Conservation (phyloP, 1,140 invertebrate genomes). For the Drosophila parvula region DNA sequence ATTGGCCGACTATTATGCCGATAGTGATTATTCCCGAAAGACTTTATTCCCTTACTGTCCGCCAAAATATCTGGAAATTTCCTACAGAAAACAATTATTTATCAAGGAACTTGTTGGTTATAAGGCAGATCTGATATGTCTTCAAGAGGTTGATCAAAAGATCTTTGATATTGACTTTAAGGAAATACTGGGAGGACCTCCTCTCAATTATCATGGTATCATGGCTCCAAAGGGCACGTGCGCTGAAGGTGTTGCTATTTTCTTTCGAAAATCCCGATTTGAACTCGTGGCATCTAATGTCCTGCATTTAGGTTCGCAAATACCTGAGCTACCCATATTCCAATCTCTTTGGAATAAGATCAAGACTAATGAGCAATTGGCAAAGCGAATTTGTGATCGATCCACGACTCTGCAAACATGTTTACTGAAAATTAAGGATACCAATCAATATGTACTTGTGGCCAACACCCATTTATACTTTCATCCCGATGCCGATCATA, state of each 20-base stretch:
- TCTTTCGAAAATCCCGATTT: constrained; percentile 89
- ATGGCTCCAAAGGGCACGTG: constrained; percentile 89
- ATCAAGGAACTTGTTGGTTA: constrained; percentile 94
- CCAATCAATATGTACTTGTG: constrained; percentile 88
- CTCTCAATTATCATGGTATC: constrained; percentile 87
- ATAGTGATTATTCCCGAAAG: constrained; percentile 90
- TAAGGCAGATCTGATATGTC: constrained; percentile 94
- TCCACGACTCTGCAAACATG: constrained; percentile 86
- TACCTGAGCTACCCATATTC: constrained; percentile 86
- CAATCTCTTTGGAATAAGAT: constrained; percentile 87
- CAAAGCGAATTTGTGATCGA: constrained; percentile 86
- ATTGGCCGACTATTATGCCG: constrained; percentile 93
- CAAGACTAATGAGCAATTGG: constrained; percentile 86
- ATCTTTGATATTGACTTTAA: constrained; percentile 90
- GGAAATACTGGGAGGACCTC: constrained; percentile 85
- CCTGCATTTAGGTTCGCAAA: constrained; percentile 86
- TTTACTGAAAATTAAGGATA: constrained; percentile 85
- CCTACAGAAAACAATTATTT: constrained; percentile 94
- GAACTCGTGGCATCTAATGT: constrained; percentile 85
- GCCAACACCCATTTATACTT: constrained; percentile 97
- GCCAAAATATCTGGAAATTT: constrained; percentile 89
- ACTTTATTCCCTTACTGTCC: constrained; percentile 93
- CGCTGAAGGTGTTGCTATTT: constrained; percentile 92
- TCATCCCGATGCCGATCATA: constrained; percentile 93
- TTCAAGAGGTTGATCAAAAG: constrained; percentile 96